Evolutionary conservation across 2,797 vertebrate species (phyloP), one percentile per base, ranked within the genome.

Genomic region (Amphiprion clarkii): DNA sequence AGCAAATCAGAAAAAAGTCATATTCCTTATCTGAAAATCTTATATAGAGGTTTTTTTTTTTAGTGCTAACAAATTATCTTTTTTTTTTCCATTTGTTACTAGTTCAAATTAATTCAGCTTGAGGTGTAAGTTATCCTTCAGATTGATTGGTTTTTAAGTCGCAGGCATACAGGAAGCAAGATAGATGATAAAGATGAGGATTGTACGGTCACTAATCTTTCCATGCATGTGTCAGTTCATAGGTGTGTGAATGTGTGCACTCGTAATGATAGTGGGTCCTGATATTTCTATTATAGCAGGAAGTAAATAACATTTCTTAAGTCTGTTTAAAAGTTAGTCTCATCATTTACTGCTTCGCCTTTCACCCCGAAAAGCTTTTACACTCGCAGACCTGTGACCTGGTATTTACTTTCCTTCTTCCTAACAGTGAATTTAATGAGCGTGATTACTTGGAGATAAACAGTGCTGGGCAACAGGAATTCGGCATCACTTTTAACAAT

Each of bases 231-330:
- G 21, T n/a, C 3, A 1, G 49, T 65, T 51, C 44, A 25, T 36
- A 42, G 12, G n/a, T 61, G 25, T 42, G 27, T 66, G 48, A 12
- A 7, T 4, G 42, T 58, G 54, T 57, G 23, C 21, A 11, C 36
- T 64, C 14, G 33, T 36, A 52, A 62, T 54, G n/a, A 14, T 40
- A 44, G 21, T 81, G 64, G 49, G 39, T 65, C 0, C 13, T 69
- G 58, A 71, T 74, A 56, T 66, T 71, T 56, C 23, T 8, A 63
- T 70, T 79, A 70, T 72, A 60, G 67, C 33, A 44, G 40, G 19
- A 21, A 62, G 66, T 13, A 75, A 67, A 75, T 56, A 61, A 49
- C 54, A 59, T 83, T 81, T 59, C 42, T 63, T 4, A 71, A 65
- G 71, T 66, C 64, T 55, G 29, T 73, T 71, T 27, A 79, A 77